phyloP scores from a whole-genome alignment of 2,113 vertebrate genomes.

The Brienomyrus brachyistius region DNA sequence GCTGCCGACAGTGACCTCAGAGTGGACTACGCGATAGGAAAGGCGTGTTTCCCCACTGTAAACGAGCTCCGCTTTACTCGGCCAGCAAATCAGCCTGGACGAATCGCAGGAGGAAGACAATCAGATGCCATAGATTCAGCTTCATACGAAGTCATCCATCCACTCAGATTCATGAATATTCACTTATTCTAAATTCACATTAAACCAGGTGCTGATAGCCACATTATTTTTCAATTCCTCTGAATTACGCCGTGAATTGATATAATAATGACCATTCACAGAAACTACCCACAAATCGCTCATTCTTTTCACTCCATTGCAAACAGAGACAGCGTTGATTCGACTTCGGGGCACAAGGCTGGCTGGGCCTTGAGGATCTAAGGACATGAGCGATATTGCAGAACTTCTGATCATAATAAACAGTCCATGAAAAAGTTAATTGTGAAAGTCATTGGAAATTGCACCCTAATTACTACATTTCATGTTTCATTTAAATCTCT shows the following conservation, averaged over 20 bases:
- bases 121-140: neutral
- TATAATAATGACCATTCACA: slow-evolving; percentile 53
- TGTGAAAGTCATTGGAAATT: slow-evolving; percentile 11
- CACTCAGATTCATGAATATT: neutral
- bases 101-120: neutral
- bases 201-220: slow-evolving; percentile 59
- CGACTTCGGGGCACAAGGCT: neutral
- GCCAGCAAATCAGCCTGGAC: neutral
- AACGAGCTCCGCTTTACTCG: neutral
- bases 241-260: slow-evolving; percentile 70
- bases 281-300: neutral
- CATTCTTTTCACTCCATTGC: neutral
- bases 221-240: slow-evolving; percentile 65
- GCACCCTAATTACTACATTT: slow-evolving; percentile 5
- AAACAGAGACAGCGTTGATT: neutral
- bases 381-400: neutral
- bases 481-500: slow-evolving; percentile 17
- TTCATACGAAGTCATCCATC: neutral
- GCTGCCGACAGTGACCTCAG: neutral
- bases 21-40: neutral
- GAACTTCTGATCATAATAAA: slow-evolving; percentile 9
- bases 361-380: neutral
- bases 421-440: slow-evolving; percentile 16
- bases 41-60: neutral
- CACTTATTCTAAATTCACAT: neutral